Conservation (phyloP, 2,888 invertebrate species). For the Philonicus albiceps region DNA sequence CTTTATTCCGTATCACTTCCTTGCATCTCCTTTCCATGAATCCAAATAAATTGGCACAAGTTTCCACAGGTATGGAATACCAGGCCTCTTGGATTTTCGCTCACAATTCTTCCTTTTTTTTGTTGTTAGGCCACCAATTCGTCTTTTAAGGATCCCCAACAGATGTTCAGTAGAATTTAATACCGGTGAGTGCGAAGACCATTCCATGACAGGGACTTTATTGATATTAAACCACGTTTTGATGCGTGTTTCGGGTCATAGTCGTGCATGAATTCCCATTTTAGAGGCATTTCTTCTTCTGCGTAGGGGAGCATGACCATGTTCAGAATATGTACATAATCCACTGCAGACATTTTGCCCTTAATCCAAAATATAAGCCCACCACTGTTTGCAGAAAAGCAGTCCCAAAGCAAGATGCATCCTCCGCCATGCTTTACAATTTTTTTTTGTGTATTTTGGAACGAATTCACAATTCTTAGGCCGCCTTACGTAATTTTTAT, state of each 20-base stretch:
- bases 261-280: neutral
- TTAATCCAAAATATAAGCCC: neutral
- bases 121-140: too few species aligned
- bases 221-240: neutral
- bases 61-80: too few species aligned
- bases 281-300: neutral
- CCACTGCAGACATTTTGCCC: neutral
- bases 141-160: too few species aligned
- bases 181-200: neutral
- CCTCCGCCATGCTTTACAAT: neutral
- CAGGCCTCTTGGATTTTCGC: too few species aligned
- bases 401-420: neutral
- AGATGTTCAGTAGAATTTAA: too few species aligned
- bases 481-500: too few species aligned
- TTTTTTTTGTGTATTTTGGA: neutral
- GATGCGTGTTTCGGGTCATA: neutral
- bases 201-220: neutral
- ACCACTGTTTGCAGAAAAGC: neutral
- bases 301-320: neutral
- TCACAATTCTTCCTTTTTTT: too few species aligned
- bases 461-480: neutral
- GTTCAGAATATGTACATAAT: neutral
- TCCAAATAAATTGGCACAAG: too few species aligned
- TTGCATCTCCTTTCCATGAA: too few species aligned
- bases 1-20: too few species aligned